Conservation (phyloP, 2,797 vertebrate genomes). For the Myotis pilosus region DNA sequence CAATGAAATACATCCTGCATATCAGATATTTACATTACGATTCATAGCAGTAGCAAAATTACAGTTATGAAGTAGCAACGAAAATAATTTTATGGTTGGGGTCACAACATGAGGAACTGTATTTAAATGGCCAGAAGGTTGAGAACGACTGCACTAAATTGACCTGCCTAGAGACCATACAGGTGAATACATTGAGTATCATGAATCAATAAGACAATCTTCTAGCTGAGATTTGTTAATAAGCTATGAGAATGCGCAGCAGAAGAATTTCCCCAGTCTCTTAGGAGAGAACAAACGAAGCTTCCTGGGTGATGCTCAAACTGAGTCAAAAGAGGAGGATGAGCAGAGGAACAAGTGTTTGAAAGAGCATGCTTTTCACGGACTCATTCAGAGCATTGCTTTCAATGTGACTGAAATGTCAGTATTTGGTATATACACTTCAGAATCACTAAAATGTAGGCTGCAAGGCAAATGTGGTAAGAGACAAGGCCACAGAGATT, state of each 20-base stretch:
- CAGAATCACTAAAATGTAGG: neutral
- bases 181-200: neutral
- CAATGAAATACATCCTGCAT: too few species aligned
- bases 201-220: neutral
- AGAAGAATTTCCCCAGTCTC: neutral
- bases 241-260: neutral
- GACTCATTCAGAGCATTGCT: neutral
- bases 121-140: too few species aligned
- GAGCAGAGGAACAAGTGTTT: neutral
- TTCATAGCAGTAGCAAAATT: too few species aligned
- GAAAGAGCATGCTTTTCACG: neutral
- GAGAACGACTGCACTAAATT: neutral
- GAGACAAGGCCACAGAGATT: neutral
- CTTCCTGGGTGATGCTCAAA: neutral
- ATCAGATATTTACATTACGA: too few species aligned
- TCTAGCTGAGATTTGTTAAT: neutral
- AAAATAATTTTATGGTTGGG: too few species aligned
- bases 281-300: neutral
- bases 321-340: neutral
- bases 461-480: neutral
- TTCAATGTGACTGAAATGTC: neutral
- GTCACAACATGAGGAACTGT: too few species aligned
- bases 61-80: too few species aligned
- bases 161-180: neutral
- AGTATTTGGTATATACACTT: neutral